Conservation (phyloP, 2,797 vertebrate species). For the Sebastes nivosus region DNA sequence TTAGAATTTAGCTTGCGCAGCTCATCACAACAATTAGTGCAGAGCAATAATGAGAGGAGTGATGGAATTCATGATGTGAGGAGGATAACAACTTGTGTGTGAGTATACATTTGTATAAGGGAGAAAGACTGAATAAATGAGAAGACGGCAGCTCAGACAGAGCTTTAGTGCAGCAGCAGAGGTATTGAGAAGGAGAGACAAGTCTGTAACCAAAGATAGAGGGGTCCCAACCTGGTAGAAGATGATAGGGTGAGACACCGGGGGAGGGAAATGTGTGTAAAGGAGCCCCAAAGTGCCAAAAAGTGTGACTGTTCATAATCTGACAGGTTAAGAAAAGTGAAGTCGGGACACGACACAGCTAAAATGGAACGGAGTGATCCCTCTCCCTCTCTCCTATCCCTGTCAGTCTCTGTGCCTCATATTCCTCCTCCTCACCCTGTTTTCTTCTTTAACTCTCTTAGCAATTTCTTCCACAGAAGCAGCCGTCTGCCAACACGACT, state of each 20-base stretch:
- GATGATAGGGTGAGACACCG: conserved; percentile 27
- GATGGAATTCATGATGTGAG: conserved; percentile 1
- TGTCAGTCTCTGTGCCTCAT: conserved; percentile 23
- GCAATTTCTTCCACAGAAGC: conserved; percentile 31
- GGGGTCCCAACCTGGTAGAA: conserved; percentile 13
- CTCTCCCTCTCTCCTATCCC: conserved; percentile 18
- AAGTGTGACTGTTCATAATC: conserved; percentile 26
- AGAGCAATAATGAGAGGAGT: conserved; percentile 47
- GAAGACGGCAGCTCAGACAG: not conserved
- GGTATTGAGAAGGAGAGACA: not conserved
- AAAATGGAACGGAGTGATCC: conserved; percentile 50
- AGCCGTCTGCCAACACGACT: conserved; percentile 31
- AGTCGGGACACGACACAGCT: conserved; percentile 22
- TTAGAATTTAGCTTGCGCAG: conserved; percentile 58
- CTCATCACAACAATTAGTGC: conserved; percentile 61
- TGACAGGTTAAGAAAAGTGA: conserved; percentile 59
- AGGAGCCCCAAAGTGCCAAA: conserved; percentile 35
- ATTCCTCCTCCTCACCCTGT: conserved; percentile 19
- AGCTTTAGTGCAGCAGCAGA: not conserved
- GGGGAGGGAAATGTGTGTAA: conserved; percentile 2
- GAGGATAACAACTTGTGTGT: not conserved
- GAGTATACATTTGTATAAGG: not conserved
- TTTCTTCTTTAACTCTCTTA: conserved; percentile 16
- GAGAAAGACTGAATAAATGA: conserved; percentile 8
- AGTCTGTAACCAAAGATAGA: not conserved